phyloP scores from a whole-genome alignment of 2,888 invertebrate genomes.

The Ethmia dodecea region DNA sequence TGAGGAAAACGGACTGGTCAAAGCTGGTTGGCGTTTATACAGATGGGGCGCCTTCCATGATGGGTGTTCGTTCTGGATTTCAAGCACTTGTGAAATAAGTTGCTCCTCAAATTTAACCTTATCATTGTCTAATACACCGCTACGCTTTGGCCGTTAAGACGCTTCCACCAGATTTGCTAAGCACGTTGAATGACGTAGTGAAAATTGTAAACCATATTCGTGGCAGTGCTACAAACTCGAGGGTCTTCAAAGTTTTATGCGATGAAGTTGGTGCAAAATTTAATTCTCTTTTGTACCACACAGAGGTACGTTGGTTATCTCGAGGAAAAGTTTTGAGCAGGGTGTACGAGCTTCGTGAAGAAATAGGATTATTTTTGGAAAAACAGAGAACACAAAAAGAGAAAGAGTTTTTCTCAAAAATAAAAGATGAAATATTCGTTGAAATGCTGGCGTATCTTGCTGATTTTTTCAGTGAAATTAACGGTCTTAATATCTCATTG shows the following conservation, averaged over 20 bases:
- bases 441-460: no score
- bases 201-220: not conserved
- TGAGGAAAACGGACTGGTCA: conserved; percentile 14
- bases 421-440: no score
- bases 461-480: no score
- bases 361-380: not conserved
- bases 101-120: conserved; percentile 9
- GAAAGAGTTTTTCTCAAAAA: no score
- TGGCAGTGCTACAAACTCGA: not conserved
- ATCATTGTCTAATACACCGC: conserved; percentile 18
- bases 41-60: conserved; percentile 25
- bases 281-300: conserved; percentile 13
- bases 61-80: conserved; percentile 24
- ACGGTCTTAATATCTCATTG: no score
- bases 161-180: no score
- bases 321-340: conserved; percentile 14
- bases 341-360: not conserved
- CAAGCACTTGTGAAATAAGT: conserved; percentile 8
- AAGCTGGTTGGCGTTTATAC: conserved; percentile 23
- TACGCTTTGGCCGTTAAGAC: conserved; percentile 20
- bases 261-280: conserved; percentile 5
- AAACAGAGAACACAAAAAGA: no score
- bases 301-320: conserved; percentile 16
- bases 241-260: not conserved
- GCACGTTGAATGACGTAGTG: conserved; percentile 4